Conservation (phyloP, 1,140 invertebrate species). For the Physella acuta region DNA sequence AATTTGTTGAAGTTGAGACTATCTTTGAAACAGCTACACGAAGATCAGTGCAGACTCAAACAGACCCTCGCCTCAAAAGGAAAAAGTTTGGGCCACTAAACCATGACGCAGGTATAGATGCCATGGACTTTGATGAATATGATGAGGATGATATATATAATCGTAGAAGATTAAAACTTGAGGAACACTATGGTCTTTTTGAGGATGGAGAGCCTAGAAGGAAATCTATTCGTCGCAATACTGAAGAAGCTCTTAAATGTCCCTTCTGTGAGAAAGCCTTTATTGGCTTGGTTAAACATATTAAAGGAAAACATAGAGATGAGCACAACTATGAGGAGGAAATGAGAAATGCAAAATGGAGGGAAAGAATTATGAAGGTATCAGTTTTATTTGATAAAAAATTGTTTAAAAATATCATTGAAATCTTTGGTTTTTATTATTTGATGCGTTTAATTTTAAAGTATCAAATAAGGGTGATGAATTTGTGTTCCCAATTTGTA, state of each 20-base stretch:
- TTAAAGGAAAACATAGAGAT: slow-evolving; percentile 54
- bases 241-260: slow-evolving; percentile 55
- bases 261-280: slow-evolving; percentile 57
- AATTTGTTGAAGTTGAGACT: slow-evolving; percentile 55
- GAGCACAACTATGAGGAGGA: slow-evolving; percentile 55
- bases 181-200: slow-evolving; percentile 50
- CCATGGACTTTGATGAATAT: slow-evolving; percentile 34
- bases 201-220: slow-evolving; percentile 51
- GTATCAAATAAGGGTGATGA: too few relatives aligned
- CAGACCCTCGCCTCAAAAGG: slow-evolving; percentile 52
- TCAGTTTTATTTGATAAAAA: too few relatives aligned
- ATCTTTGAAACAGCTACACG: slow-evolving; percentile 46
- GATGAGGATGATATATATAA: slow-evolving; percentile 33
- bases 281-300: slow-evolving; percentile 55
- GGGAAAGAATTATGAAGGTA: slow-evolving; percentile 55
- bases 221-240: slow-evolving; percentile 49
- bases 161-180: slow-evolving; percentile 38
- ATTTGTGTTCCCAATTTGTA: too few relatives aligned
- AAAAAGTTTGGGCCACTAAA: slow-evolving; percentile 54
- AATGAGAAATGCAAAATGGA: slow-evolving; percentile 57
- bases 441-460: too few relatives aligned
- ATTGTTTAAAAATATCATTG: too few relatives aligned
- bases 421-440: too few relatives aligned
- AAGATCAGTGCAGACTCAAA: slow-evolving; percentile 53
- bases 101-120: slow-evolving; percentile 40